Base-by-base conservation (phyloP, 2,888 invertebrate genomes). In the Tetragonula carbonaria region DNA sequence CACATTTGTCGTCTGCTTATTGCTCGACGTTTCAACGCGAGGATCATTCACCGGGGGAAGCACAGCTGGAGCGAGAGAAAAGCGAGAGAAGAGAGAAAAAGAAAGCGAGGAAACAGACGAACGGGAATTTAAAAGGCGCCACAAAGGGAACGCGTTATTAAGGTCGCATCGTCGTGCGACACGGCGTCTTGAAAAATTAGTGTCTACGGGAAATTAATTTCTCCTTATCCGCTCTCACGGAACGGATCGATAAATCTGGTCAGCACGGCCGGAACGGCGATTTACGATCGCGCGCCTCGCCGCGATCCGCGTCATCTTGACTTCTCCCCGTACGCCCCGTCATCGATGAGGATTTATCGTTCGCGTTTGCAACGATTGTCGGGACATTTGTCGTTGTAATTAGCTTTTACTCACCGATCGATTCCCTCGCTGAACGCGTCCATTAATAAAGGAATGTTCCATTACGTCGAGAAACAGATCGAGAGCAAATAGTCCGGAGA, bases 161-260 rank as follows among this genome's bases (percentile, higher is more conserved):
- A 86, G 74, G 76, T 33, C 63, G 68, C 78, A 65, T 67, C 77
- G 74, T 67, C 77, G 74, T 74, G n/a, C 78, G 82, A 82, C 80
- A 70, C 66, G 65, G 75, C 51, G 67, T 74, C 55, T 78, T 85
- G 86, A 90, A 89, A 90, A 90, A 91, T 89, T 89, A 88, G 82
- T 83, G 87, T 86, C 88, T 84, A 78, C 79, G 79, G 85, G 81
- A 90, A 91, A 90, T 90, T 91, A 90, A 91, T 91, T 90, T 90
- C 87, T 86, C 76, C 87, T 90, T 91, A 90, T 91, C 88, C 85
- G 79, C 55, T 77, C 79, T 81, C 79, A 57, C 85, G 75, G 74
- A 87, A 55, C 45, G 80, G 77, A 76, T 77, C 90, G 87, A 90
- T 91, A 91, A 90, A 91, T 90, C 88, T 85, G 87, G 85, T 87